Percentiles rank a stretch among this genome's conserved stretches.
Evolutionary conservation across 2,797 vertebrate species (phyloP).

Genomic region (Fistularia tabacaria): DNA sequence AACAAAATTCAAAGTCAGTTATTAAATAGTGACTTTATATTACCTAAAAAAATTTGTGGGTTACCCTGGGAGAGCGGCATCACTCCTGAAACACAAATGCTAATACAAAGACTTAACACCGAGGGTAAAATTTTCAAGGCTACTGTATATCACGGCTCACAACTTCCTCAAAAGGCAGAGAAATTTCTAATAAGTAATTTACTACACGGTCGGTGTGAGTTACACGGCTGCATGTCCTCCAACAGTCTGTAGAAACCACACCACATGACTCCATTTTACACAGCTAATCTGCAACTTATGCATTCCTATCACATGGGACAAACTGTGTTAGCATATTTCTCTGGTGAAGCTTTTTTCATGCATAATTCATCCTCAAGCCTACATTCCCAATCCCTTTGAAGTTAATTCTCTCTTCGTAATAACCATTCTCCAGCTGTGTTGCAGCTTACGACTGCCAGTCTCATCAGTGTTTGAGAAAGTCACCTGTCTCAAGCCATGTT

Average conservation of each 20-base stretch:
- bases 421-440: conserved; percentile 39
- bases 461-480: conserved; percentile 21
- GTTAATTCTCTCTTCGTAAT: conserved; percentile 58
- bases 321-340: conserved; percentile 63
- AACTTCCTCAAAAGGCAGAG: conserved; percentile 30
- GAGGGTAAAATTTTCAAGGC: conserved; percentile 24
- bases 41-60: too few relatives aligned
- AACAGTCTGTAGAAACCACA: conserved; percentile 19
- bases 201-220: conserved; percentile 39
- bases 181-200: conserved; percentile 56
- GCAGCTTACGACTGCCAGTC: conserved; percentile 22
- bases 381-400: conserved; percentile 64
- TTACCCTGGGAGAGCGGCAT: conserved; percentile 4
- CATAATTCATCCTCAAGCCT: conserved; percentile 56
- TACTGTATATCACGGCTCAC: conserved; percentile 24
- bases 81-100: conserved; percentile 3
- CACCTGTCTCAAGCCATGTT: conserved; percentile 46
- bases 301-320: conserved; percentile 54
- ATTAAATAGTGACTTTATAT: too few relatives aligned
- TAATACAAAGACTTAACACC: conserved; percentile 11
- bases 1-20: too few relatives aligned
- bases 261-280: conserved; percentile 22
- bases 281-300: conserved; percentile 28
- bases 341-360: conserved; percentile 49
- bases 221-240: conserved; percentile 36